Evolutionary conservation across 2,888 invertebrate species (phyloP).

Genomic region (Aleiodes testaceus): DNA sequence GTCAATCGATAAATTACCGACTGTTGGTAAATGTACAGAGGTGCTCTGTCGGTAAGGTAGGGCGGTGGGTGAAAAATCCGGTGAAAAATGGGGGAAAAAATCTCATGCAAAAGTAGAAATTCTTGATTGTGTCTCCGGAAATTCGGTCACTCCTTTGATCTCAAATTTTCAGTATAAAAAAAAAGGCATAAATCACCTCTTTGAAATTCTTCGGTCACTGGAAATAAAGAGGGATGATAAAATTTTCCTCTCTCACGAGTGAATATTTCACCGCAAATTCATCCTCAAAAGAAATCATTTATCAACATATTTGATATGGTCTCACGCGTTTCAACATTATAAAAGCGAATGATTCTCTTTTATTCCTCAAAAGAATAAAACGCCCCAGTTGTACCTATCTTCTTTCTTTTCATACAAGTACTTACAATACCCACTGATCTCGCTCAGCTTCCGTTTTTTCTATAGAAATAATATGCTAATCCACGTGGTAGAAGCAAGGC

Average conservation of each 20-base stretch:
- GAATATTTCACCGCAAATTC: constrained; percentile 11
- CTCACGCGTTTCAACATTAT: constrained; percentile 56
- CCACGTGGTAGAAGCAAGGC: constrained; percentile 61
- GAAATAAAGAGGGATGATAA: not conserved
- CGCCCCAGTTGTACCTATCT: constrained; percentile 42
- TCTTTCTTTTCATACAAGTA: constrained; percentile 34
- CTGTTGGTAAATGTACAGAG: no score
- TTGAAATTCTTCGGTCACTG: not conserved
- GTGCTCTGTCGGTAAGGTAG: no score
- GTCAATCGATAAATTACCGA: no score
- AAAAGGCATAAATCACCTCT: not conserved
- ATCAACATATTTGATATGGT: constrained; percentile 73
- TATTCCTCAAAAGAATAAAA: constrained; percentile 24
- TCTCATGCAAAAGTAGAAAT: not conserved
- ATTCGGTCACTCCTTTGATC: no score
- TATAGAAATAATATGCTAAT: constrained; percentile 73
- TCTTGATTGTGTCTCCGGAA: no score
- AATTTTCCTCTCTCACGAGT: constrained; percentile 11
- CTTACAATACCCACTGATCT: constrained; percentile 50
- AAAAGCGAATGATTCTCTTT: constrained; percentile 48
- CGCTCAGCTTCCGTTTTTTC: constrained; percentile 50
- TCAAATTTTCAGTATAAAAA: not conserved
- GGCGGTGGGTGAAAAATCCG: no score
- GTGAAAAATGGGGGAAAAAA: no score
- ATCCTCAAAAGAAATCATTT: constrained; percentile 72